Evolutionary conservation across 2,888 invertebrate genomes (phyloP).

Genomic region (Dicyrtoma fusca): DNA sequence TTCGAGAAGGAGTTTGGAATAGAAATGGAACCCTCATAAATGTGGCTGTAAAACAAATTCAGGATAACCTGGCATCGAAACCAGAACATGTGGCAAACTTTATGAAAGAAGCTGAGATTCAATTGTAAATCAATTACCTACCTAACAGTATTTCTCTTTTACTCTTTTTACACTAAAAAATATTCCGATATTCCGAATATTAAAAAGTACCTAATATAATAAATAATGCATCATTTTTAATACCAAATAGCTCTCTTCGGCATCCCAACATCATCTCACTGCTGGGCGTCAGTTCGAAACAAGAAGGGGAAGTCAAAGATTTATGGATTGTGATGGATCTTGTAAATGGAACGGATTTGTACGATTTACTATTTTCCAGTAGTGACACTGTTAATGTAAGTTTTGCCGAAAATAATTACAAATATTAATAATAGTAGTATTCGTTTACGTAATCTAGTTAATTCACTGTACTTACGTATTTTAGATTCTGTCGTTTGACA

Average conservation of each 20-base stretch:
- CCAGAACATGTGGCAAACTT: neutral
- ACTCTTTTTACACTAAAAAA: neutral
- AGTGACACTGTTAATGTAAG: neutral
- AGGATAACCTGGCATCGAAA: neutral
- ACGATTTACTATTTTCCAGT: neutral
- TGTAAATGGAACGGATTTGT: constrained; percentile 20
- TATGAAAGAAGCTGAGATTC: constrained; percentile 24
- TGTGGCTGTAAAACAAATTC: constrained; percentile 29
- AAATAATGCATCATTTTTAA: neutral
- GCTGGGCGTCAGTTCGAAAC: constrained; percentile 7
- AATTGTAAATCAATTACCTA: constrained; percentile 21
- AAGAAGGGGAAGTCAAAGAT: constrained; percentile 9
- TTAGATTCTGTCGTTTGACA: neutral
- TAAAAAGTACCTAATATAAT: no score
- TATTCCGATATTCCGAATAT: no score
- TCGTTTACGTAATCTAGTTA: no score
- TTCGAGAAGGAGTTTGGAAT: no score
- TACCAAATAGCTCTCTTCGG: constrained; percentile 18
- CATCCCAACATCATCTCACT: constrained; percentile 29
- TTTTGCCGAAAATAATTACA: no score
- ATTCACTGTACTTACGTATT: no score
- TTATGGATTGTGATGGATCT: constrained; percentile 18
- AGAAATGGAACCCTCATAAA: no score
- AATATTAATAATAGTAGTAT: no score
- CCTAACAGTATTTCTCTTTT: neutral